Conservation (phyloP, 2,888 invertebrate species). For the Lydus trimaculatus region DNA sequence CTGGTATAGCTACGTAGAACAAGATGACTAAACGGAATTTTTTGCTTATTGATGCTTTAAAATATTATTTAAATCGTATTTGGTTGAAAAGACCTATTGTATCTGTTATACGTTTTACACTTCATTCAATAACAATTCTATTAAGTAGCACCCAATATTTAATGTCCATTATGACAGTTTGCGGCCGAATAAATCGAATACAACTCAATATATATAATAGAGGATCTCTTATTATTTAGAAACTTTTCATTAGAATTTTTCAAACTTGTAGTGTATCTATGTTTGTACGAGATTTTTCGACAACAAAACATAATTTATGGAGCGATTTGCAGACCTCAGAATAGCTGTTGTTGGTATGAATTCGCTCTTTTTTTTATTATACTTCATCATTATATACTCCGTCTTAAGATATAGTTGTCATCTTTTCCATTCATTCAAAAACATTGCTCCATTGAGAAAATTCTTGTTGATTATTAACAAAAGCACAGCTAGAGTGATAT, state of each 20-base stretch:
- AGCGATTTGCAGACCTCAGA: constrained; percentile 45
- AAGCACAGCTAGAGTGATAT: constrained; percentile 38
- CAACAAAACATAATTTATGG: constrained; percentile 46
- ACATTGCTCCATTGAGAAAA: constrained; percentile 32
- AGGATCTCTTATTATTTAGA: neutral
- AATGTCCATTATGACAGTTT: constrained; percentile 31
- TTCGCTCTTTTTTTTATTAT: constrained; percentile 36
- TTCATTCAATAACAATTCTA: constrained; percentile 22
- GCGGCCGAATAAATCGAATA: constrained; percentile 32
- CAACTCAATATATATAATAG: constrained; percentile 23
- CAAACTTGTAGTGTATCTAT: constrained; percentile 7
- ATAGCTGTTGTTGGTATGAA: constrained; percentile 32
- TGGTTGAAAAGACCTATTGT: constrained; percentile 3
- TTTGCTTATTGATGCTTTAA: neutral
- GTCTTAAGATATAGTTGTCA: constrained; percentile 42
- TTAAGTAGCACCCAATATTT: constrained; percentile 25
- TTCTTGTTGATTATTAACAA: constrained; percentile 34
- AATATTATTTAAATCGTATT: neutral
- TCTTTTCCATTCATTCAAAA: constrained; percentile 38
- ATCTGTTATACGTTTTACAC: neutral
- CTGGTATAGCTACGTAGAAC: no score
- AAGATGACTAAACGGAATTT: neutral
- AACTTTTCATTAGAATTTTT: neutral
- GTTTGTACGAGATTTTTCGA: constrained; percentile 20
- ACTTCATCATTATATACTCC: neutral